Evolutionary conservation across 2,113 vertebrate genomes (phyloP).

Genomic region (Plotosus lineatus): DNA sequence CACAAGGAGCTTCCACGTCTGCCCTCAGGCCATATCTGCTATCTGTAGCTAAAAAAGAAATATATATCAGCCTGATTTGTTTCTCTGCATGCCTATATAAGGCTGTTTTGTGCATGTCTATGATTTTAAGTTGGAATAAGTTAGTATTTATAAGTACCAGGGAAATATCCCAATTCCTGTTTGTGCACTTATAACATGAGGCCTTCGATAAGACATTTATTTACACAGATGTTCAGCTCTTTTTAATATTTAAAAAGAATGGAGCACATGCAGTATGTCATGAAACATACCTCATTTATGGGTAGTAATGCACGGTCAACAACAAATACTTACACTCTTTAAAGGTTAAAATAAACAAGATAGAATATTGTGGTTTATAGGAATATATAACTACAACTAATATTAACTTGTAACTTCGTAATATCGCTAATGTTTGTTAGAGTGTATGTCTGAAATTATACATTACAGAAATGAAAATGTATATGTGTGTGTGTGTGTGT

Average conservation of each 20-base stretch:
- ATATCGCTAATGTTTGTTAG: neutral
- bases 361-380: neutral
- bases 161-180: slow-evolving; percentile 21
- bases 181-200: slow-evolving; percentile 19
- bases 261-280: neutral
- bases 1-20: slow-evolving; percentile 37
- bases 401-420: too few species aligned
- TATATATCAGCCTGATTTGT: slow-evolving; percentile 38
- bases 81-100: slow-evolving; percentile 34
- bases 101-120: slow-evolving; percentile 20
- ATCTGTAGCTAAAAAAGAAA: slow-evolving; percentile 40
- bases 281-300: neutral
- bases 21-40: slow-evolving; percentile 49
- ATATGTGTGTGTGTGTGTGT: neutral
- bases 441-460: neutral
- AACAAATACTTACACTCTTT: neutral
- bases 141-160: slow-evolving; percentile 42
- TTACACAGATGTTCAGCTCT: neutral
- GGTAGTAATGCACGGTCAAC: neutral
- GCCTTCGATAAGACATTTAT: slow-evolving; percentile 1
- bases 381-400: neutral
- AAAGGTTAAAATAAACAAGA: neutral
- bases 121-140: slow-evolving; percentile 40
- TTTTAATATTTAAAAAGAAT: neutral
- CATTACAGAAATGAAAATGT: neutral